A percentile compares a stretch with the other conserved stretches of the same genome.
Evolutionary conservation across 2,888 invertebrate genomes (phyloP).

Genomic region (Drosophila testacea): DNA sequence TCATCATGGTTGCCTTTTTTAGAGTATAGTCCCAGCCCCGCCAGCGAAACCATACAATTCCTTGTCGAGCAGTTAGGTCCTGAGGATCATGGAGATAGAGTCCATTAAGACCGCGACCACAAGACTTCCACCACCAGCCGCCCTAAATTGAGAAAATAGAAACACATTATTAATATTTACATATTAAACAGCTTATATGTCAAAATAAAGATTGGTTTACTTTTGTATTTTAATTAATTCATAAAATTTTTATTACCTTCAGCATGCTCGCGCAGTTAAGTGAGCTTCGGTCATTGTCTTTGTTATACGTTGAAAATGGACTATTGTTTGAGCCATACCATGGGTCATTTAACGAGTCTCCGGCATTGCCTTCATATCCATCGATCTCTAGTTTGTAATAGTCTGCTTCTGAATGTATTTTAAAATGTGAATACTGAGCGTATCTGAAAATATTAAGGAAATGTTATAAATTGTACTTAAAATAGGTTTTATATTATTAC

Average conservation of each 20-base stretch:
- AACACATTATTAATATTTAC: neutral
- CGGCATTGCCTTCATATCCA: constrained; percentile 95
- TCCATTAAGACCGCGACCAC: constrained; percentile 95
- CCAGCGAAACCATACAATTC: constrained; percentile 98
- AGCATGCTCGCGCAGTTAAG: constrained; percentile 97
- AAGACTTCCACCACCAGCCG: constrained; percentile 98
- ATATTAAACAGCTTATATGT: neutral
- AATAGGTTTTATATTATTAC: constrained; percentile 84
- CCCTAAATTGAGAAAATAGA: constrained; percentile 85
- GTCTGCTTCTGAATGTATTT: constrained; percentile 95
- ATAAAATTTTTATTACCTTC: constrained; percentile 86
- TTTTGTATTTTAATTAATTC: too few species aligned
- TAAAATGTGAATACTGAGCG: constrained; percentile 96
- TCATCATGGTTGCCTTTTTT: constrained; percentile 96
- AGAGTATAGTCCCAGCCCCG: constrained; percentile 97
- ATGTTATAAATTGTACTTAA: too few species aligned
- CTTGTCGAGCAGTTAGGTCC: constrained; percentile 95
- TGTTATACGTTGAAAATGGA: constrained; percentile 96
- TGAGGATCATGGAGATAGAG: constrained; percentile 95
- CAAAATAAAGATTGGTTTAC: too few species aligned
- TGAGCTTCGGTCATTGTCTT: constrained; percentile 96
- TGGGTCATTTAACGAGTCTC: constrained; percentile 96
- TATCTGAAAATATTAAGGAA: constrained; percentile 87
- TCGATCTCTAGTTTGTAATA: constrained; percentile 96
- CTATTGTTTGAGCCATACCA: constrained; percentile 98